Evolutionary conservation across 2,888 invertebrate genomes (phyloP).

Genomic region (Diplolepis rosae): DNA sequence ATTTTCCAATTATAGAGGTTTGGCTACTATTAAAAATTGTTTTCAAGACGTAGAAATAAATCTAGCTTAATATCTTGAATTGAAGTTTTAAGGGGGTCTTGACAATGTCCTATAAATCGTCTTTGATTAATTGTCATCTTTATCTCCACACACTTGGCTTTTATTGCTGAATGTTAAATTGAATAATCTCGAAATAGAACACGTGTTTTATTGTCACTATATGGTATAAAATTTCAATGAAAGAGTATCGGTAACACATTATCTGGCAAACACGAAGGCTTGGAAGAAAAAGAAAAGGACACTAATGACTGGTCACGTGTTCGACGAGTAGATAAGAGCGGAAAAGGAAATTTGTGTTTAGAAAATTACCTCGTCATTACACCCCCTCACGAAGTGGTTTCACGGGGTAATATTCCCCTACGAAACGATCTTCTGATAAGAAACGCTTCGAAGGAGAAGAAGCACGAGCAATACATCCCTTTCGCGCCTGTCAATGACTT

Average conservation of each 20-base stretch:
- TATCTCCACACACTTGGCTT: too few relatives aligned
- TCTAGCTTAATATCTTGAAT: too few relatives aligned
- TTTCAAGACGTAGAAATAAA: too few relatives aligned
- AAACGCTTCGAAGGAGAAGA: conserved; percentile 45
- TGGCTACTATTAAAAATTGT: too few relatives aligned
- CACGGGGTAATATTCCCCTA: conserved; percentile 6
- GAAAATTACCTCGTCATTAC: conserved; percentile 70
- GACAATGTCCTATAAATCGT: too few relatives aligned
- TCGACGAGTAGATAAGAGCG: conserved; percentile 57
- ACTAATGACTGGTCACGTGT: conserved; percentile 61
- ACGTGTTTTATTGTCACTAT: too few relatives aligned
- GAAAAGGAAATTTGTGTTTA: conserved; percentile 69
- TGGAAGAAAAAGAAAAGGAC: conserved; percentile 48
- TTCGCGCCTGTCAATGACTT: neutral
- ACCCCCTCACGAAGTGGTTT: conserved; percentile 40
- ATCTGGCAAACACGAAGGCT: conserved; percentile 42
- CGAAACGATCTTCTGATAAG: conserved; percentile 49
- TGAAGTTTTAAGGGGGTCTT: too few relatives aligned
- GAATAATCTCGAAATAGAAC: too few relatives aligned
- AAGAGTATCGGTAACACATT: neutral
- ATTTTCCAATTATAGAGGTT: too few relatives aligned
- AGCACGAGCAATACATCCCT: neutral
- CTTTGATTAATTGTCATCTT: too few relatives aligned
- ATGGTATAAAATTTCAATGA: conserved; percentile 15
- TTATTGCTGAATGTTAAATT: too few relatives aligned